Base-by-base conservation (phyloP, 2,888 invertebrate genomes). In the Orthosia gracilis region DNA sequence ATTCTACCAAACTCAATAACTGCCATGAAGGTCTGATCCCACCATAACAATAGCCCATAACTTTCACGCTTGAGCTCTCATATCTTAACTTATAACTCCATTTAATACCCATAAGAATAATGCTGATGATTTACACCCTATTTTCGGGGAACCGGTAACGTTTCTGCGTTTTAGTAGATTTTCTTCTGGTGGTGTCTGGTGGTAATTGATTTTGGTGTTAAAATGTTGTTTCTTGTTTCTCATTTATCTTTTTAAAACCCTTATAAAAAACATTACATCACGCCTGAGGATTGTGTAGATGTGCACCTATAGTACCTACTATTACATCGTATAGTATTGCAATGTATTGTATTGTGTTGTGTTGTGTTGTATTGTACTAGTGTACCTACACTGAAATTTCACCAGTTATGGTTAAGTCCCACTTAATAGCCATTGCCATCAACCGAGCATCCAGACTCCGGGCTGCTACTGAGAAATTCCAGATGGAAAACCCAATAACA, bases 81-180 rank as follows among this genome's bases (percentile, higher is more conserved):
- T 70, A 67, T 64, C 64, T 70, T 26, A 73, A 65, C 85, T 74
- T 73, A 70, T 84, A 78, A 62, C 52, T 54, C 78, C 73, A 74
- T 86, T 76, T 78, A 84, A 81, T 75, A 65, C 21, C 74, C 40
- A 70, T 84, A 73, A 72, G 76, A 70, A 84, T 85, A 86, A 81
- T 76, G 54, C 50, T 4, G 21, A 71, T 74, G 68, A 86, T 86
- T 76, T 81, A 86, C 54, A 58, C 23, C 63, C 18, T 73, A 65
- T 78, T 72, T 72, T 23, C 61, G 50, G 47, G n/a, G 54, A 59
- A 21, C n/a, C 49, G 18, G 47, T 70, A 57, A 17, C 9, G 12
- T 23, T 55, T 54, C 31, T 69, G 69, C n/a, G n/a, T 84, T 70
- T 70, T 49, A 78, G 45, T 47, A 68, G 18, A 13, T 4, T 23